Conservation (phyloP, 2,113 vertebrate species). For the Amphiprion ocellaris region DNA sequence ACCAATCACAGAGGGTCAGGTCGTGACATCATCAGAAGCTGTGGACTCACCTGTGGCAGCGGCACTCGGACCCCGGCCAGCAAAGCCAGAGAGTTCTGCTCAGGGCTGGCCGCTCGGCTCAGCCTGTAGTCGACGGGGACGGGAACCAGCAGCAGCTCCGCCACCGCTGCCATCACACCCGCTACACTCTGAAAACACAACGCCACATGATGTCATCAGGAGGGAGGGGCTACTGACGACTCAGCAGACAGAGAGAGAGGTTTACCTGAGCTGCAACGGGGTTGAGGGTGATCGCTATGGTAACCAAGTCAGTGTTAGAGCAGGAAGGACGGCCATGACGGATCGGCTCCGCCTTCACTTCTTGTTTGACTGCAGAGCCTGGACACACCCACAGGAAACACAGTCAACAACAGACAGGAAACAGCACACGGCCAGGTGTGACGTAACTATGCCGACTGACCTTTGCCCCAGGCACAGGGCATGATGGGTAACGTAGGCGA, state of each 20-base stretch:
- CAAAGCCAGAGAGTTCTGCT: constrained; percentile 81
- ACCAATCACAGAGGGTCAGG: too few relatives aligned
- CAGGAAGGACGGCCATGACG: constrained; percentile 88
- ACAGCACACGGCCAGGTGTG: not conserved
- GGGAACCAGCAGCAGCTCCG: constrained; percentile 90
- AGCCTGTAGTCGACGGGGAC: constrained; percentile 91
- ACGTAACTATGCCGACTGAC: constrained; percentile 72
- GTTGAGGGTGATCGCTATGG: constrained; percentile 95
- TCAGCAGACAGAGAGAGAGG: not conserved
- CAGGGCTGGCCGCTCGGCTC: constrained; percentile 57
- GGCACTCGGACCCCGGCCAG: constrained; percentile 83
- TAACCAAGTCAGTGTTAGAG: constrained; percentile 91
- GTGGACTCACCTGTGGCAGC: constrained; percentile 36
- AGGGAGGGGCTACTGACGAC: not conserved
- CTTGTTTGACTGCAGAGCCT: constrained; percentile 90
- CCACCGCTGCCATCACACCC: constrained; percentile 90
- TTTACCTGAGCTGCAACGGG: constrained; percentile 92
- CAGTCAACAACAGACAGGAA: not conserved
- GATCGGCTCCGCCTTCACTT: constrained; percentile 90
- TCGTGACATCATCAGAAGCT: not conserved
- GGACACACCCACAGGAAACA: constrained; percentile 11
- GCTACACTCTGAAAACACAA: constrained; percentile 88
- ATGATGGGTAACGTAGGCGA: constrained; percentile 94
- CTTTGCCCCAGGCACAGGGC: constrained; percentile 90
- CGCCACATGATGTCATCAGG: not conserved